Percentiles rank a stretch among this genome's conserved stretches.
Evolutionary conservation across 2,797 vertebrate genomes (phyloP).

Genomic region (Podarcis siculus): DNA sequence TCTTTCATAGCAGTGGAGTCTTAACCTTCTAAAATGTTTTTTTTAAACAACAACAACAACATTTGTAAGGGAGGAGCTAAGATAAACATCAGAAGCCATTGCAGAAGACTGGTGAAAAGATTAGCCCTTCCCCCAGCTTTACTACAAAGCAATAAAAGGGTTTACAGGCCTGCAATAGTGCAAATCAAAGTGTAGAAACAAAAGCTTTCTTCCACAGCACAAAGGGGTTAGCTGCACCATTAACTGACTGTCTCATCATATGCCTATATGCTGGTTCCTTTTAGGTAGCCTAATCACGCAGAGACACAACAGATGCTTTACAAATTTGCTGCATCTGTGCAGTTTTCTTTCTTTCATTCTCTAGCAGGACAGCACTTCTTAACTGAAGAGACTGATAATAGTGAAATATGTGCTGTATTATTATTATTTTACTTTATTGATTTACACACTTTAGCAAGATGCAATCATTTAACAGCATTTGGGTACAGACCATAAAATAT

Average conservation of each 20-base stretch:
- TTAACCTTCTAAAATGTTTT: constrained; percentile 5
- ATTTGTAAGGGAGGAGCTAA: background rate
- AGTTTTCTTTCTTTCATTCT: background rate
- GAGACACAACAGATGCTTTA: background rate
- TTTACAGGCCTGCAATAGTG: background rate
- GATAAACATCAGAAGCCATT: background rate
- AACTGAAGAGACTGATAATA: background rate
- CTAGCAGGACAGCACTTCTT: background rate
- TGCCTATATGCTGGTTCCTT: background rate
- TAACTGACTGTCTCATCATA: background rate
- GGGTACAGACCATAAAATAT: background rate
- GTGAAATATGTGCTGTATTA: background rate
- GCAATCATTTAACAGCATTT: constrained; percentile 2
- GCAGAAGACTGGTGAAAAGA: background rate
- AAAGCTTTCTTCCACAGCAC: background rate
- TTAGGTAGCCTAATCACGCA: background rate
- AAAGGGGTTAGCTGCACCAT: background rate
- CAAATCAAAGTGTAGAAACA: background rate
- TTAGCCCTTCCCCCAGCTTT: background rate
- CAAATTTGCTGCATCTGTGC: background rate
- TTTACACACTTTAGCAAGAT: background rate
- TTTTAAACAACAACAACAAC: background rate
- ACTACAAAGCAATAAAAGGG: background rate
- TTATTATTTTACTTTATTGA: background rate
- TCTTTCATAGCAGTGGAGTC: constrained; percentile 20